Conservation (phyloP, 2,113 vertebrate species). For the Pristiophorus japonicus region DNA sequence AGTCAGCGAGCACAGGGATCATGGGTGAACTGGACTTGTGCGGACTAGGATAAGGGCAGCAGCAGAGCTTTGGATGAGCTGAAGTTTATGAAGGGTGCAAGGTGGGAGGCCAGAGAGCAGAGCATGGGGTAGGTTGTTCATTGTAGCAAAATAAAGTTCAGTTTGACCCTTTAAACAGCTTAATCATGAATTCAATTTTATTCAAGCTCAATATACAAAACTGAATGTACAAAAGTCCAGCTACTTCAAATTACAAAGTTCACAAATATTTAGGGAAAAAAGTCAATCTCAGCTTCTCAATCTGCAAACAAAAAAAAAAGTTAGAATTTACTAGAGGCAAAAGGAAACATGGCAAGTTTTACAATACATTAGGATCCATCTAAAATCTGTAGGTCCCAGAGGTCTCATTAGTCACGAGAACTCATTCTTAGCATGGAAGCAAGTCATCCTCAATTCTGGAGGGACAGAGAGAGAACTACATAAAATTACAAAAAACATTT, state of each 20-base stretch:
- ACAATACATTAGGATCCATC: neutral
- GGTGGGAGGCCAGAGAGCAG: neutral
- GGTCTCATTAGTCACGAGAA: no score
- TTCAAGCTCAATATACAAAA: neutral
- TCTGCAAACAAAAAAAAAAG: neutral
- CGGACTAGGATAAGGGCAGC: no score
- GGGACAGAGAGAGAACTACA: no score
- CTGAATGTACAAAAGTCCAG: constrained; percentile 15
- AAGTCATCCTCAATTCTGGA: no score
- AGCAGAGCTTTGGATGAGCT: neutral
- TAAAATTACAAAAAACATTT: neutral
- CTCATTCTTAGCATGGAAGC: no score
- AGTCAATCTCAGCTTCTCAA: neutral
- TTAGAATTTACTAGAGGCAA: neutral
- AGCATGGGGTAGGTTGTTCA: neutral
- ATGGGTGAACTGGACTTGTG: neutral
- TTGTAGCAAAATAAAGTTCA: neutral
- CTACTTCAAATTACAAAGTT: constrained; percentile 7
- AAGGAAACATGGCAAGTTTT: neutral
- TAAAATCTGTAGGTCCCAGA: no score
- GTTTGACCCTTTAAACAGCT: neutral
- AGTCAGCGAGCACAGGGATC: neutral
- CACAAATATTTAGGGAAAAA: neutral
- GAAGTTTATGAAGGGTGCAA: neutral
- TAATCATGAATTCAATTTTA: neutral